Evolutionary conservation across 2,888 invertebrate species (phyloP).

Genomic region (Noctua janthina): DNA sequence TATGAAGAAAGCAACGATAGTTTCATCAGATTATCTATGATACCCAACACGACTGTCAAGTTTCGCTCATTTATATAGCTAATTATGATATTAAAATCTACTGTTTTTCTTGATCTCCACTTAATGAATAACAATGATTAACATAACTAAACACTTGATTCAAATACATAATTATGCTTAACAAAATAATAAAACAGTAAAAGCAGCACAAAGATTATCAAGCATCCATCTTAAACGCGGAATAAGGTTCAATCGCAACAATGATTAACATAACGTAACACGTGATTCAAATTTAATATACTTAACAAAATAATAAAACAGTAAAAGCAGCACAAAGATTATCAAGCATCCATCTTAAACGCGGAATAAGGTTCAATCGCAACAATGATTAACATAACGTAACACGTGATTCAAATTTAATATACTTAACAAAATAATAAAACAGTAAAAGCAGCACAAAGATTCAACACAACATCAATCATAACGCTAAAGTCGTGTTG

Average conservation of each 20-base stretch:
- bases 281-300: no score
- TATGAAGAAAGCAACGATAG: neutral
- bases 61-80: neutral
- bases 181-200: slow-evolving; percentile 7
- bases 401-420: neutral
- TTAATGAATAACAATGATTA: neutral
- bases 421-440: neutral
- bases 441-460: slow-evolving; percentile 2
- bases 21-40: neutral
- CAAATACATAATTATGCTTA: neutral
- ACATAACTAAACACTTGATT: neutral
- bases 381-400: neutral
- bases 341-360: neutral
- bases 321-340: neutral
- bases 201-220: neutral
- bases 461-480: no score
- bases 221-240: neutral
- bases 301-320: slow-evolving; percentile 4
- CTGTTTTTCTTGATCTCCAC: neutral
- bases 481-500: no score
- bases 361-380: neutral
- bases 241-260: neutral
- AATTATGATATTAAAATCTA: neutral
- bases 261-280: neutral
- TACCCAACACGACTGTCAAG: neutral